A percentile compares a stretch with the other conserved stretches of the same genome.
Conservation (phyloP, 2,888 invertebrate genomes). For the Epinotia bilunana region DNA sequence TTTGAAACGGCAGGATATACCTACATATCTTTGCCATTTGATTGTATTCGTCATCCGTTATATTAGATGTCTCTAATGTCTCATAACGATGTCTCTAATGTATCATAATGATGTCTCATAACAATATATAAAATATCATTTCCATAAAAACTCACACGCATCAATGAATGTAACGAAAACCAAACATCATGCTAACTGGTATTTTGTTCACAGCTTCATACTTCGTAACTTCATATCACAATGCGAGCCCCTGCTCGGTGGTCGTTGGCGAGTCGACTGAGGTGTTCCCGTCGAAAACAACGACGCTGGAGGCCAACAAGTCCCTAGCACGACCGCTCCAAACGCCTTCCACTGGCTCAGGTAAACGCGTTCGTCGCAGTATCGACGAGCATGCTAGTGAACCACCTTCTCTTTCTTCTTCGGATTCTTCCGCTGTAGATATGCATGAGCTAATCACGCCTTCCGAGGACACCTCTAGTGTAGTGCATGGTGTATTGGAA, state of each 20-base stretch:
- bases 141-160: background rate
- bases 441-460: slow-evolving; percentile 80
- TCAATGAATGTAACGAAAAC: background rate
- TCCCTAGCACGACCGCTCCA: slow-evolving; percentile 88
- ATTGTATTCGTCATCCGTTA: no score
- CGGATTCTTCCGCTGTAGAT: slow-evolving; percentile 77
- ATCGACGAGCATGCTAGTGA: slow-evolving; percentile 86
- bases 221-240: slow-evolving; percentile 92
- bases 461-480: slow-evolving; percentile 74
- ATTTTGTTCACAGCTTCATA: slow-evolving; percentile 87
- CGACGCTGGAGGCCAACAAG: slow-evolving; percentile 89
- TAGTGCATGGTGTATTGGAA: slow-evolving; percentile 79
- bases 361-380: slow-evolving; percentile 89
- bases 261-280: slow-evolving; percentile 91
- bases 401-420: slow-evolving; percentile 69
- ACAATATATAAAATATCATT: no score
- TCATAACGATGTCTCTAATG: no score
- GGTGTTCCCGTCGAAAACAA: slow-evolving; percentile 87
- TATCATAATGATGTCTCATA: no score
- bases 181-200: background rate
- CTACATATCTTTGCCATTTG: no score
- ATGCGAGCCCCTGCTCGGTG: slow-evolving; percentile 92
- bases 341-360: slow-evolving; percentile 82
- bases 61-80: no score
- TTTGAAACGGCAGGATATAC: no score